Evolutionary conservation across 2,113 vertebrate genomes (phyloP).

Genomic region (Macroglossus sobrinus): DNA sequence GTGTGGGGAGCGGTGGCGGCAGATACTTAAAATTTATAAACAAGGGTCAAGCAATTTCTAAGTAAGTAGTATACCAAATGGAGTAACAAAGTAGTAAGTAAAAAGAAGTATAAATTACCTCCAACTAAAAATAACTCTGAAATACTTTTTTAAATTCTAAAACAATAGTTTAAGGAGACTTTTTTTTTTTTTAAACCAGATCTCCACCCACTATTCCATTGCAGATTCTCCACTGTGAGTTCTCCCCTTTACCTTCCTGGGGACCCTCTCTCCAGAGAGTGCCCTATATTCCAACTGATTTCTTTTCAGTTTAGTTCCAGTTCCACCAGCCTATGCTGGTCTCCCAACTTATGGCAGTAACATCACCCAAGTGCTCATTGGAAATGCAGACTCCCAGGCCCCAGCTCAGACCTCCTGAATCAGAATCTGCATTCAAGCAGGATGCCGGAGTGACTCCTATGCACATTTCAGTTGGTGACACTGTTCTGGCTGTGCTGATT

Average conservation of each 20-base stretch:
- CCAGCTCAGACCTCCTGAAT: no score
- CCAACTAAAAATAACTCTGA: constrained; percentile 36
- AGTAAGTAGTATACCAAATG: constrained; percentile 27
- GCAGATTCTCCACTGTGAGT: accelerated
- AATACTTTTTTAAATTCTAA: constrained; percentile 15
- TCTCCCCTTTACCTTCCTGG: neutral
- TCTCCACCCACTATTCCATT: neutral
- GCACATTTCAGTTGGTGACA: accelerated
- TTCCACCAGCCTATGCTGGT: accelerated
- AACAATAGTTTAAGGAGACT: neutral
- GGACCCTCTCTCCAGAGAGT: neutral
- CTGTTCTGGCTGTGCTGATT: accelerated
- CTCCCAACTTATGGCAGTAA: neutral
- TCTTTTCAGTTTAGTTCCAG: neutral
- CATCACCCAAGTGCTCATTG: neutral
- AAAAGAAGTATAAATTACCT: neutral
- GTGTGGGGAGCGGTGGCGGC: no score
- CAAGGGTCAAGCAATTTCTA: neutral
- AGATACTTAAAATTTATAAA: neutral
- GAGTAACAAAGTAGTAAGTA: constrained; percentile 1
- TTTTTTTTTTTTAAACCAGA: neutral
- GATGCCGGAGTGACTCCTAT: neutral
- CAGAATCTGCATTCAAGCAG: neutral
- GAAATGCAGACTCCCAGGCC: neutral
- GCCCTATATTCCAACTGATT: neutral